phyloP scores from a whole-genome alignment of 2,888 invertebrate species.

The Julus scanicus region DNA sequence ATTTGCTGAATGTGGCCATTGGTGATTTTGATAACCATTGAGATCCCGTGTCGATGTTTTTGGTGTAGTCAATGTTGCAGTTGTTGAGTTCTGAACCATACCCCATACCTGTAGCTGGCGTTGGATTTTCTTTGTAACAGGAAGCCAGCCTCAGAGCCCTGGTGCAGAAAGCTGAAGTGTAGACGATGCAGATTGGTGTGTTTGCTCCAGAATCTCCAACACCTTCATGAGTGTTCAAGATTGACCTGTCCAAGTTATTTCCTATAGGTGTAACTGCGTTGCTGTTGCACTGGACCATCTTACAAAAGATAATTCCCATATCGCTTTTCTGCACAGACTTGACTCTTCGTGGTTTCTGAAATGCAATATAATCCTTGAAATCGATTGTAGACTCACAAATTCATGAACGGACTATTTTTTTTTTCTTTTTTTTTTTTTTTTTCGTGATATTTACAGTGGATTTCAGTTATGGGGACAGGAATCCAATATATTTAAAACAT shows the following conservation, averaged over 20 bases:
- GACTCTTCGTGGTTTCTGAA: neutral
- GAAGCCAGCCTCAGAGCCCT: neutral
- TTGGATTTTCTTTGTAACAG: constrained; percentile 31
- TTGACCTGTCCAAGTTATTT: constrained; percentile 16
- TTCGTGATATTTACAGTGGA: neutral
- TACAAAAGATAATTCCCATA: constrained; percentile 43
- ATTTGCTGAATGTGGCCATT: neutral
- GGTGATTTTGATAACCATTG: neutral
- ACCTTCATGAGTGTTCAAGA: neutral
- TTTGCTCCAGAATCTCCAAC: neutral
- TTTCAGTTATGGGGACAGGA: no score
- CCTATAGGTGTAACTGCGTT: constrained; percentile 40
- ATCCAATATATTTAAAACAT: no score
- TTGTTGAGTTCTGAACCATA: neutral
- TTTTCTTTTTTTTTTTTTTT: no score
- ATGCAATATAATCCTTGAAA: neutral
- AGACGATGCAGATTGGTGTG: constrained; percentile 19
- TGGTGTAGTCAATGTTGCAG: neutral
- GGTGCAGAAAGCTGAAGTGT: constrained; percentile 15
- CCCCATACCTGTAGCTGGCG: neutral
- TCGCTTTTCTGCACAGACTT: neutral
- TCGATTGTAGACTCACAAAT: neutral
- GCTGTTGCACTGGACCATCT: constrained; percentile 11
- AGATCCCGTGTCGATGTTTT: neutral
- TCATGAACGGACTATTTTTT: neutral